A percentile compares a stretch with the other conserved stretches of the same genome.
Evolutionary conservation across 37 sponge, comb jelly and placozoan genomes (phyloP).

Genomic region (Aplysina aerophoba): DNA sequence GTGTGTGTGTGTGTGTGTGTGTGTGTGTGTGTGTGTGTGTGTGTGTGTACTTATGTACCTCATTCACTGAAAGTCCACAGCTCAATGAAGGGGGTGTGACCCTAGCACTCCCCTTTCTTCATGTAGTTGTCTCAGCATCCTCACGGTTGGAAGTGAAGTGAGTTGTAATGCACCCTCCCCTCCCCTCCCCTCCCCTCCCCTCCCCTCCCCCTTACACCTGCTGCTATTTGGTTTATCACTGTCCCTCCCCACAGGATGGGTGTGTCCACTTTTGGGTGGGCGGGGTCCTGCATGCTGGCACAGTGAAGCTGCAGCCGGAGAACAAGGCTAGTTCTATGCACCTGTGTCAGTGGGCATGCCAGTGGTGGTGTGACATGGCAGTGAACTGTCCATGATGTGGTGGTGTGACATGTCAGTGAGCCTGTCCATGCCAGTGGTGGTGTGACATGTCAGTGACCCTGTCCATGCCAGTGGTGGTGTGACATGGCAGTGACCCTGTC

Average conservation of each 20-base stretch:
- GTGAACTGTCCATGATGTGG: too few relatives aligned
- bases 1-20: background rate
- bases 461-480: too few relatives aligned
- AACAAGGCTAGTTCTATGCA: background rate
- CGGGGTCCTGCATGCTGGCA: constrained; percentile 50
- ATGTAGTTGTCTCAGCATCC: background rate
- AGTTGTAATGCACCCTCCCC: background rate
- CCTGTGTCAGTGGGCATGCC: background rate
- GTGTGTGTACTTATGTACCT: background rate
- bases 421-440: too few relatives aligned
- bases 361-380: too few relatives aligned
- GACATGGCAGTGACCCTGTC: too few relatives aligned
- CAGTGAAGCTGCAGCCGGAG: background rate
- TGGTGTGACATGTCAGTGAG: too few relatives aligned
- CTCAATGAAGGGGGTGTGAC: too few relatives aligned
- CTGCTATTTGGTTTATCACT: background rate
- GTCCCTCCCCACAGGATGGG: constrained; percentile 48
- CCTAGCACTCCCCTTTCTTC: background rate
- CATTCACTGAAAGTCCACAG: too few relatives aligned
- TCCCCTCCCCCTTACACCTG: background rate
- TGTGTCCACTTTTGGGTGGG: constrained; percentile 57
- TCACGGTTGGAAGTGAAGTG: background rate
- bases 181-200: background rate
- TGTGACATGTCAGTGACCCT: too few relatives aligned
- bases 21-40: background rate